These are phyloP conservation scores for Hemichromis elongatus DNA, from an alignment of 2,113 vertebrate genomes.

Conservation along the genomic window DNA sequence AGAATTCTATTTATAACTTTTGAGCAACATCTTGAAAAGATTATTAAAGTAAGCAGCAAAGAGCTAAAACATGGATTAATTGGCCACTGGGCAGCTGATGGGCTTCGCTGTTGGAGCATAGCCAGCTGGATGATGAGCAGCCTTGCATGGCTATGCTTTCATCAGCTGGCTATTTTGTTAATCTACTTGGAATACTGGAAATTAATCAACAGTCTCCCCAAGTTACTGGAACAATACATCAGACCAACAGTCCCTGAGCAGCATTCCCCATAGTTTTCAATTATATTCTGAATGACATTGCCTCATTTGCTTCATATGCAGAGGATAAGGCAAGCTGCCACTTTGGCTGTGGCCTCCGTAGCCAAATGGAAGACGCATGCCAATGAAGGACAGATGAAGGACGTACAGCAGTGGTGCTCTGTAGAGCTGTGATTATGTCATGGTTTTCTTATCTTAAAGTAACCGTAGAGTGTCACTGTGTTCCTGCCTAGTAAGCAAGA, in stretches of 20 bases:
- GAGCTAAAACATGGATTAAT: constrained; percentile 9
- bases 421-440: constrained; percentile 23
- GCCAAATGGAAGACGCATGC: constrained; percentile 13
- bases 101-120: background rate
- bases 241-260: constrained; percentile 1
- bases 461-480: constrained; percentile 30
- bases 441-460: constrained; percentile 37
- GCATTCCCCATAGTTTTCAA: background rate
- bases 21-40: background rate
- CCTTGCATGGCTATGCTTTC: constrained; percentile 26
- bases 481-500: constrained; percentile 45
- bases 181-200: constrained; percentile 28
- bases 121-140: constrained; percentile 31
- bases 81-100: constrained; percentile 1
- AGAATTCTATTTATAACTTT: background rate
- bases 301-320: constrained; percentile 19
- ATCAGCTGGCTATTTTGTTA: constrained; percentile 46
- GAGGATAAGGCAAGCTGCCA: constrained; percentile 15
- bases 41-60: constrained; percentile 1
- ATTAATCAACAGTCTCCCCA: constrained; percentile 20
- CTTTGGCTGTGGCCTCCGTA: constrained; percentile 15
- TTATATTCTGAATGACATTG: background rate
- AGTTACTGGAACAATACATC: constrained; percentile 24
- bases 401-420: constrained; percentile 1
- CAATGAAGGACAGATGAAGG: constrained; percentile 37